These are phyloP conservation scores for Heliconius erato DNA, from an alignment of 2,888 invertebrate species.

Conservation along the genomic window DNA sequence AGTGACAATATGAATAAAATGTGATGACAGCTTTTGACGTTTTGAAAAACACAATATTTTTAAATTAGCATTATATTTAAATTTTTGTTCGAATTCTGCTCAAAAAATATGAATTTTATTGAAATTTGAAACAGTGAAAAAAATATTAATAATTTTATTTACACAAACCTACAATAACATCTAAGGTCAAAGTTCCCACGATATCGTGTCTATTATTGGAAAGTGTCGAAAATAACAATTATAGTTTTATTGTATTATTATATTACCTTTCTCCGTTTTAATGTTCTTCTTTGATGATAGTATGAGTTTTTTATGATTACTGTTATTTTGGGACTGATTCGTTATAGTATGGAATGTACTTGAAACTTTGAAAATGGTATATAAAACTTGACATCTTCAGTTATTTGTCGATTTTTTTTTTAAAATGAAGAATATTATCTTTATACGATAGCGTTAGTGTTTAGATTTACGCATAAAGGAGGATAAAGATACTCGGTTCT, in stretches of 20 bases:
- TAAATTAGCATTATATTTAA: too few relatives aligned
- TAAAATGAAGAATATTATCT: not conserved
- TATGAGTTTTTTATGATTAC: conserved; percentile 8
- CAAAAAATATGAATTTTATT: too few relatives aligned
- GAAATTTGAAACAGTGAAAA: not conserved
- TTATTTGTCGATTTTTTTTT: not conserved
- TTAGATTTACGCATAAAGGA: too few relatives aligned
- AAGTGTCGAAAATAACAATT: conserved; percentile 35
- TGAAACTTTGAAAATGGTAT: not conserved
- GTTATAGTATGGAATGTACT: not conserved
- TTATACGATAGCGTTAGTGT: too few relatives aligned
- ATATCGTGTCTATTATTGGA: conserved; percentile 27
- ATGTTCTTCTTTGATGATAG: conserved; percentile 5
- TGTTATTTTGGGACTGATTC: not conserved
- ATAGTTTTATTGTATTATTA: conserved; percentile 12
- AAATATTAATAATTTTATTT: not conserved
- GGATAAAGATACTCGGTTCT: too few relatives aligned
- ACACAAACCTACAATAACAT: not conserved
- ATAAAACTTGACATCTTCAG: too few relatives aligned
- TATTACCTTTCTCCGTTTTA: conserved; percentile 31
- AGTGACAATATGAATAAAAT: too few relatives aligned
- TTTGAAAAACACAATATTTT: too few relatives aligned
- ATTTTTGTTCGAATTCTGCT: too few relatives aligned
- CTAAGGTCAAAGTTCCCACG: conserved; percentile 37
- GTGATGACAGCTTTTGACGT: too few relatives aligned